Conservation (phyloP, 2,888 invertebrate genomes). For the Oligia strigilis region DNA sequence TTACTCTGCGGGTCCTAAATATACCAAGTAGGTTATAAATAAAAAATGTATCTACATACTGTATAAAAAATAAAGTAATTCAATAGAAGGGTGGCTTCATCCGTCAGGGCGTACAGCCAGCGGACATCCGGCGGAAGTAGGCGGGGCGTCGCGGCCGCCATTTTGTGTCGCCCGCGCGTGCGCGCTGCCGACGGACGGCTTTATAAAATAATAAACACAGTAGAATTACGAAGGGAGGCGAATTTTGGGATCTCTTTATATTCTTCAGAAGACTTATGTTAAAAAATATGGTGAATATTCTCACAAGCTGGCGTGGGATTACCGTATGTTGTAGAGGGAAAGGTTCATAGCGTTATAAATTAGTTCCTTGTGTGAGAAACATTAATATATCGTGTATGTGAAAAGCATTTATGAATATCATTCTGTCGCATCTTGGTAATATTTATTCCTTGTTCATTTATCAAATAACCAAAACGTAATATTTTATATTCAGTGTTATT, state of each 20-base stretch:
- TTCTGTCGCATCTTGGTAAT: slow-evolving; percentile 19
- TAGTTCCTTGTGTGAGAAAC: slow-evolving; percentile 21
- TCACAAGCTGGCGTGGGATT: slow-evolving; percentile 22
- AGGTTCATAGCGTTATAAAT: slow-evolving; percentile 40
- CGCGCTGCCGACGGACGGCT: slow-evolving; percentile 71
- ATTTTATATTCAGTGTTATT: slow-evolving; percentile 12
- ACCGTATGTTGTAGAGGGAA: slow-evolving; percentile 16
- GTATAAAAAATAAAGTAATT: slow-evolving; percentile 59
- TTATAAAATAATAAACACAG: slow-evolving; percentile 72
- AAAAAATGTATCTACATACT: slow-evolving; percentile 33
- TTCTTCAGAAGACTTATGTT: slow-evolving; percentile 49
- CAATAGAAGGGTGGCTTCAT: slow-evolving; percentile 70
- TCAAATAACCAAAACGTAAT: slow-evolving; percentile 32
- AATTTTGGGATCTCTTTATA: slow-evolving; percentile 64
- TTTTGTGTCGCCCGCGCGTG: slow-evolving; percentile 79
- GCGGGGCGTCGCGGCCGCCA: slow-evolving; percentile 82
- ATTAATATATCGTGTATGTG: slow-evolving; percentile 40
- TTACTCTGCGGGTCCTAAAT: slow-evolving; percentile 13
- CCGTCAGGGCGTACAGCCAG: slow-evolving; percentile 64
- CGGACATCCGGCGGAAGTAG: slow-evolving; percentile 88
- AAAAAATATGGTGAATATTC: slow-evolving; percentile 52
- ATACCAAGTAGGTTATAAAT: slow-evolving; percentile 22
- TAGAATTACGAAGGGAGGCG: slow-evolving; percentile 65
- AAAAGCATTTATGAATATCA: slow-evolving; percentile 44
- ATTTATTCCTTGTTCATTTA: slow-evolving; percentile 37